Evolutionary conservation across 1,140 invertebrate species (phyloP), one percentile per base, ranked within the genome.

Genomic region (Drosophila aff.): DNA sequence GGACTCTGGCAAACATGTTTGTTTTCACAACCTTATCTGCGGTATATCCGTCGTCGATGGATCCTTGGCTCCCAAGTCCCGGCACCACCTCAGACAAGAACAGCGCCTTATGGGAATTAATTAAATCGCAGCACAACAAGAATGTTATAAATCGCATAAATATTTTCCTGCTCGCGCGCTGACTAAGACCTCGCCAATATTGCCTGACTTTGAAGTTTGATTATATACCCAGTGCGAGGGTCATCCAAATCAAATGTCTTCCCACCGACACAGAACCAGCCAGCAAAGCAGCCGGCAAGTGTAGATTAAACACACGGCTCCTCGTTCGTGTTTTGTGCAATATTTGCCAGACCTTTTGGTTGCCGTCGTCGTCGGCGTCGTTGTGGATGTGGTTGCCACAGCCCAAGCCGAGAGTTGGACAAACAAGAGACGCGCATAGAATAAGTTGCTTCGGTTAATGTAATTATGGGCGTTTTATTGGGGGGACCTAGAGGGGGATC

Each of bases 151-250:
- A 69, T 86, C 65, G 76, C 72, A 79, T 65, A 87, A 82, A 82
- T 69, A 81, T 67, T 64, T 80, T 77, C 57, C 41, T 59, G 31
- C 62, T 49, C 28, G 63, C 43, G 31, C 41, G 21, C 46, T 36
- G 47, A 9, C 18, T 41, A 68, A 60, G 69, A 87, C 85, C 76
- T 85, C 72, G 76, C 65, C 81, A 78, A 87, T 64, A 69, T 83
- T 74, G 85, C 65, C 82, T 90, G 85, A 75, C 85, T 89, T 89
- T 87, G 85, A 87, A 81, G 55, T 89, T 76, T 82, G 76, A 87
- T 87, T 82, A 80, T 84, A 85, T 81, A 81, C 67, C 60, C 59
- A 31, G 74, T 85, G 83, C 64, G 82, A 87, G 83, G 83, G 83
- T 87, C 82, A 72, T 41, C 44, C 41, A 67, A 79, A 76, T 41